phyloP scores from a whole-genome alignment of 2,797 vertebrate species.

The Pogonophryne albipinna region DNA sequence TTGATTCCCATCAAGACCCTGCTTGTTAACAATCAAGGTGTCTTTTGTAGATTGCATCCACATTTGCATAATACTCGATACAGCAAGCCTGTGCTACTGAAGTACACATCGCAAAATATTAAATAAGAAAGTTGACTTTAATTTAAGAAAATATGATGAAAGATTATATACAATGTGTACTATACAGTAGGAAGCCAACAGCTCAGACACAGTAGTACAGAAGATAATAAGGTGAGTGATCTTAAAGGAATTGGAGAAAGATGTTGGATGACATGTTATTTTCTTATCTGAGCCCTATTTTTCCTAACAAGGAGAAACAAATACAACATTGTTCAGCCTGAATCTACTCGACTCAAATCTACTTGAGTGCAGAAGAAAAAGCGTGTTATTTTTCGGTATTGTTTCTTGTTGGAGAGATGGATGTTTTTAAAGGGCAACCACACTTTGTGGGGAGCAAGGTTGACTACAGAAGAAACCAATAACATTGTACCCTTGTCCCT shows the following conservation, averaged over 20 bases:
- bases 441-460: not conserved
- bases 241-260: slow-evolving; percentile 8
- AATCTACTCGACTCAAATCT: no score
- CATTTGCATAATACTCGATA: slow-evolving; percentile 28
- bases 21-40: slow-evolving; percentile 28
- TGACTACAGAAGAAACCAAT: not conserved
- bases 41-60: slow-evolving; percentile 24
- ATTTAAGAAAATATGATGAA: not conserved
- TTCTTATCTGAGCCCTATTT: not conserved
- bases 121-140: not conserved
- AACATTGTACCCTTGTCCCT: not conserved
- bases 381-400: not conserved
- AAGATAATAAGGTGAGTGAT: slow-evolving; percentile 2
- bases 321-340: not conserved
- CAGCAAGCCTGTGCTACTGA: not conserved
- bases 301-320: not conserved
- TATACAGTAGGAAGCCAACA: not conserved
- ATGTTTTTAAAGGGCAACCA: not conserved
- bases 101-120: slow-evolving; percentile 9
- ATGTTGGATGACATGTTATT: slow-evolving; percentile 5
- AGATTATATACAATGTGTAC: no score
- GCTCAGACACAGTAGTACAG: slow-evolving; percentile 1
- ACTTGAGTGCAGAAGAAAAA: not conserved
- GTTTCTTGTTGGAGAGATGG: not conserved
- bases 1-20: slow-evolving; percentile 30